A percentile compares a stretch with the other conserved stretches of the same genome.
phyloP scores from a whole-genome alignment of 2,888 invertebrate species.

The Yponomeuta malinellus region DNA sequence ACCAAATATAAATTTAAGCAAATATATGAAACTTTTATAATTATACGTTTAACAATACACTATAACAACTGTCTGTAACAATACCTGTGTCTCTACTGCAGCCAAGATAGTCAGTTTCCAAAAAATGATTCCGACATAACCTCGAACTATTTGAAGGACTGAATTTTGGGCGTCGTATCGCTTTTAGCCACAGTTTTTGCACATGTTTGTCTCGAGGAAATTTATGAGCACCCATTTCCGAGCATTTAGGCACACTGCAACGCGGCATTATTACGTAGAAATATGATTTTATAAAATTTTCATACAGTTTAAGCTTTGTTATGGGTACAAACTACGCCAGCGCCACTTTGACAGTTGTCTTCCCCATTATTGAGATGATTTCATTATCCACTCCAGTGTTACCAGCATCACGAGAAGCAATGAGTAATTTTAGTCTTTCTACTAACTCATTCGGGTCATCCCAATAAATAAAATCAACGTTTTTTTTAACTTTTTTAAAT shows the following conservation, averaged over 20 bases:
- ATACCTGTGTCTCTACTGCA: too few species aligned
- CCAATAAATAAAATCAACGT: too few species aligned
- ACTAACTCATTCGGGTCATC: too few species aligned
- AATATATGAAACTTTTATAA: not conserved
- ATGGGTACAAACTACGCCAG: slow-evolving; percentile 17
- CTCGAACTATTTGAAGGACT: slow-evolving; percentile 14
- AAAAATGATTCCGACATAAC: slow-evolving; percentile 18
- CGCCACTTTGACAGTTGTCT: slow-evolving; percentile 18
- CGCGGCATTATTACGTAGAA: too few species aligned
- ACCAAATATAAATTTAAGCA: not conserved
- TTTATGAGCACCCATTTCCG: slow-evolving; percentile 81
- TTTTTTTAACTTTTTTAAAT: too few species aligned
- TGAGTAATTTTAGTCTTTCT: too few species aligned
- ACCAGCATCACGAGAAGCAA: too few species aligned
- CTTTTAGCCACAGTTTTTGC: slow-evolving; percentile 21
- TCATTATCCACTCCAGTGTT: too few species aligned
- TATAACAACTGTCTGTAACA: not conserved
- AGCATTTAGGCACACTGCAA: slow-evolving; percentile 73
- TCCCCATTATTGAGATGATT: not conserved
- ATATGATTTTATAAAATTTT: too few species aligned
- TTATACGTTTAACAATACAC: not conserved
- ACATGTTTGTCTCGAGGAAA: slow-evolving; percentile 54
- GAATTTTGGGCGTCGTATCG: slow-evolving; percentile 12
- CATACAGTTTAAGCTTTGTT: slow-evolving; percentile 1
- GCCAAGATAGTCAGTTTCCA: slow-evolving; percentile 12